These are phyloP conservation scores for Halotydeus destructor DNA, from an alignment of 1,140 invertebrate species.

Conservation along the genomic window DNA sequence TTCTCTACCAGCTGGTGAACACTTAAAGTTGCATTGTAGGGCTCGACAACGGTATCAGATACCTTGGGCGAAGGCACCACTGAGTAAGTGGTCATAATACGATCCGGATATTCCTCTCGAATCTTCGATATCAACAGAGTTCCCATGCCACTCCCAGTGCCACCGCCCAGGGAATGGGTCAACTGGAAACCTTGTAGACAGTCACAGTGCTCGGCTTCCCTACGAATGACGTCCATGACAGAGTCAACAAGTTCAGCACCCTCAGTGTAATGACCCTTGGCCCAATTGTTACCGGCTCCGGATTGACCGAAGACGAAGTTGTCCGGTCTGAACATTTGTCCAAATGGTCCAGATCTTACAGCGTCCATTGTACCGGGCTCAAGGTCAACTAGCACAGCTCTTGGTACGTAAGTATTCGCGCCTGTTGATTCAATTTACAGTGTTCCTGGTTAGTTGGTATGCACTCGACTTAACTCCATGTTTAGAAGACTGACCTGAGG, in stretches of 20 bases:
- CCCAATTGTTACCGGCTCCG: slow-evolving; percentile 55
- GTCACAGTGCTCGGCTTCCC: slow-evolving; percentile 20
- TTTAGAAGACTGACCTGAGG: too few relatives aligned
- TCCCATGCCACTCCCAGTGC: slow-evolving; percentile 26
- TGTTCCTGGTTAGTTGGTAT: too few relatives aligned
- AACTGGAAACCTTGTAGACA: slow-evolving; percentile 21
- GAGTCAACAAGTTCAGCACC: slow-evolving; percentile 24
- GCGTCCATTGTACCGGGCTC: slow-evolving; percentile 90
- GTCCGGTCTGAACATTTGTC: slow-evolving; percentile 60
- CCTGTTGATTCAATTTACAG: too few relatives aligned
- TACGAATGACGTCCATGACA: slow-evolving; percentile 23
- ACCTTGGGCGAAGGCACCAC: slow-evolving; percentile 30
- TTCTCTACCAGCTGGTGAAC: slow-evolving; percentile 73
- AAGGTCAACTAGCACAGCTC: slow-evolving; percentile 70
- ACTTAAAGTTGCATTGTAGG: slow-evolving; percentile 68
- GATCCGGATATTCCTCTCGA: slow-evolving; percentile 26
- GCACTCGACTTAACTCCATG: too few relatives aligned
- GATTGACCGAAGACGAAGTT: slow-evolving; percentile 60
- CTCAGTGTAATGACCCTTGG: slow-evolving; percentile 74
- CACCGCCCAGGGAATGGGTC: slow-evolving; percentile 19
- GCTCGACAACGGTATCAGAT: slow-evolving; percentile 69
- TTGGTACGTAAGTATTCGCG: slow-evolving; percentile 59
- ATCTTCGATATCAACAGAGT: slow-evolving; percentile 40
- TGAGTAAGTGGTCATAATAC: slow-evolving; percentile 27
- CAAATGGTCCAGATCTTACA: slow-evolving; percentile 62